Conservation (phyloP, 2,797 vertebrate species). For the Schizopygopsis malacanthus region DNA sequence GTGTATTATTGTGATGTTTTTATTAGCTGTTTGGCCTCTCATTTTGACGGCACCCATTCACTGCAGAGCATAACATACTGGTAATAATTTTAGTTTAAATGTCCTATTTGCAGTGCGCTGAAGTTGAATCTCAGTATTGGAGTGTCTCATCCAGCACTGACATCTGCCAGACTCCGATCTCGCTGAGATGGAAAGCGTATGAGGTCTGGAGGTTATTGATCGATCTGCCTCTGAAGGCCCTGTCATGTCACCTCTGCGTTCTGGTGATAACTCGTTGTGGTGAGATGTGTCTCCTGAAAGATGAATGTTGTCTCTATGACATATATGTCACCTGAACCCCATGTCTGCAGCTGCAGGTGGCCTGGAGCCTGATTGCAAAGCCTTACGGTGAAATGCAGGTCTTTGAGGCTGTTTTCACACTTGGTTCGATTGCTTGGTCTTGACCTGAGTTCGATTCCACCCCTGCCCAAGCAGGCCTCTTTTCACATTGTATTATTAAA, state of each 20-base stretch:
- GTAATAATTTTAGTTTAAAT: background rate
- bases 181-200: conserved; percentile 19
- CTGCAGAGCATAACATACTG: background rate
- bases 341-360: conserved; percentile 57
- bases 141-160: background rate
- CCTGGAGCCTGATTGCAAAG: conserved; percentile 54
- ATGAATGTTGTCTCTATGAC: conserved; percentile 68
- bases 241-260: conserved; percentile 82
- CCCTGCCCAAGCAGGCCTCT: background rate
- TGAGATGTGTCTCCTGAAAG: conserved; percentile 82
- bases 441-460: background rate
- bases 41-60: background rate
- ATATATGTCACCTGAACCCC: conserved; percentile 62
- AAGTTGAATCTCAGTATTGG: background rate
- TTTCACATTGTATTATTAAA: background rate
- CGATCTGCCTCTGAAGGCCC: conserved; percentile 81
- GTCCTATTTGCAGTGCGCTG: background rate
- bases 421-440: background rate
- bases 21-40: no score
- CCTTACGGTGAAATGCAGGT: conserved; percentile 46
- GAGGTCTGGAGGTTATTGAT: conserved; percentile 75
- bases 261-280: conserved; percentile 83
- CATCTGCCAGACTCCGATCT: conserved; percentile 11
- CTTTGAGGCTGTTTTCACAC: conserved; percentile 5
- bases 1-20: no score